A percentile compares a stretch with the other conserved stretches of the same genome.
Evolutionary conservation across 2,113 vertebrate species (phyloP).

Genomic region (Dipodomys stephensi): DNA sequence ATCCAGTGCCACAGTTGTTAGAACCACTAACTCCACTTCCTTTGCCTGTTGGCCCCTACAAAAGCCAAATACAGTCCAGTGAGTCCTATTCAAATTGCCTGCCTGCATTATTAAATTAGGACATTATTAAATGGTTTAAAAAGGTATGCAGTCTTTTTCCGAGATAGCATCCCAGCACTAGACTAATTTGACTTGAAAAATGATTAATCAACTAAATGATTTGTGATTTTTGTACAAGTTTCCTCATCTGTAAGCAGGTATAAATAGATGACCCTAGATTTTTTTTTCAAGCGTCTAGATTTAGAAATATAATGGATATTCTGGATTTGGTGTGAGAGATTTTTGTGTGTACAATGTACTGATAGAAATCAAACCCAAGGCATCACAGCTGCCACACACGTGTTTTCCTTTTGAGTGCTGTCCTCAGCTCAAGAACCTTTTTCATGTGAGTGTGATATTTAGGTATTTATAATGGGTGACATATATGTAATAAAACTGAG

Average conservation of each 20-base stretch:
- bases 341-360: not conserved
- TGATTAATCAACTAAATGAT: not conserved
- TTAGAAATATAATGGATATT: not conserved
- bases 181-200: not conserved
- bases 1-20: not conserved
- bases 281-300: not conserved
- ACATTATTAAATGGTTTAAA: not conserved
- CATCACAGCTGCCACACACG: not conserved
- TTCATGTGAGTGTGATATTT: not conserved
- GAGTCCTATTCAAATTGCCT: not conserved
- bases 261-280: not conserved
- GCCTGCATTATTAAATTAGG: not conserved
- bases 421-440: not conserved
- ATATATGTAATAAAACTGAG: not conserved
- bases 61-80: not conserved
- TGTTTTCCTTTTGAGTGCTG: not conserved
- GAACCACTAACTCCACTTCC: not conserved
- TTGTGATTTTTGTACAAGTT: not conserved
- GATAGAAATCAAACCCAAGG: not conserved
- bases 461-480: not conserved
- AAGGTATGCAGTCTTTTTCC: not conserved
- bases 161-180: not conserved
- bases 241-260: not conserved
- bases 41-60: not conserved
- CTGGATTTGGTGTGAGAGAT: not conserved